phyloP scores from a whole-genome alignment of 2,888 invertebrate species.

The Acanthacorydalis orientalis region DNA sequence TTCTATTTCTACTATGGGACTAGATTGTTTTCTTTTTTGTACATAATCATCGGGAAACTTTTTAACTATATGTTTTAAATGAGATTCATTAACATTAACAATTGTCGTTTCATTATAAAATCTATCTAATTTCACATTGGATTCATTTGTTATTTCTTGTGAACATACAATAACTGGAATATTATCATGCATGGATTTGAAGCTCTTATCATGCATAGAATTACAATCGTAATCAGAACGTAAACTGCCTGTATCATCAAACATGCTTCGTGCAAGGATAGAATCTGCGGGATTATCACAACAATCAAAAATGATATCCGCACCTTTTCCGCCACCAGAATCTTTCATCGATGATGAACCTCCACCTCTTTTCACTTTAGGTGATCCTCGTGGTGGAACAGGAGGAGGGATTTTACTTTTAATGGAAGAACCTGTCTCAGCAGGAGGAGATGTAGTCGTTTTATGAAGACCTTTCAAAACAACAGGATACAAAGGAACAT shows the following conservation, averaged over 20 bases:
- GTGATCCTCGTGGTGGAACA: conserved; percentile 71
- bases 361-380: conserved; percentile 41
- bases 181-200: conserved; percentile 3
- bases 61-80: background rate
- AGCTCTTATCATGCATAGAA: conserved; percentile 1
- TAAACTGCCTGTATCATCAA: conserved; percentile 4
- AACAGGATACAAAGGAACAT: conserved; percentile 45
- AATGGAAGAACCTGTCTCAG: conserved; percentile 14
- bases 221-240: conserved; percentile 2
- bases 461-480: conserved; percentile 45
- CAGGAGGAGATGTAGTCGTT: conserved; percentile 28
- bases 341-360: conserved; percentile 13
- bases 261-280: conserved; percentile 30
- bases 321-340: conserved; percentile 1
- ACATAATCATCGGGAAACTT: conserved; percentile 4
- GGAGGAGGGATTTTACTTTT: conserved; percentile 75
- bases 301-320: conserved; percentile 19
- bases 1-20: background rate
- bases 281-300: conserved; percentile 26
- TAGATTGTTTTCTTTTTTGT: background rate
- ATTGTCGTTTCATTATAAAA: too few relatives aligned
- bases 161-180: background rate
- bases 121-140: too few relatives aligned
- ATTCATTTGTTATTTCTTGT: too few relatives aligned
- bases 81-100: too few relatives aligned